A percentile compares a stretch with the other conserved stretches of the same genome.
These are phyloP conservation scores for Drosophila carrolli DNA, from an alignment of 1,140 invertebrate species.

Conservation along the genomic window DNA sequence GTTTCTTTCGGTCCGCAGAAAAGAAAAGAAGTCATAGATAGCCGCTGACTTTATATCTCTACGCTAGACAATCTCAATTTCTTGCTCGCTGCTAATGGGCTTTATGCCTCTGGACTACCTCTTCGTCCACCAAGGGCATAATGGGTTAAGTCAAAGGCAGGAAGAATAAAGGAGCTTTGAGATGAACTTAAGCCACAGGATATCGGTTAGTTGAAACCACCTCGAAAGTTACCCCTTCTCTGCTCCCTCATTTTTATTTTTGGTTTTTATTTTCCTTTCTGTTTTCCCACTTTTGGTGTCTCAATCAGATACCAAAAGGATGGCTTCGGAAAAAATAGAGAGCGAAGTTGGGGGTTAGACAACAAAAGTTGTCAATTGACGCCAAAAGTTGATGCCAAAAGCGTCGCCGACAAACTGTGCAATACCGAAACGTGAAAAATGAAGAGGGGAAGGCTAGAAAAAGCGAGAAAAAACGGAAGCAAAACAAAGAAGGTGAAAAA, in stretches of 20 bases:
- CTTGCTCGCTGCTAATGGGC: slow-evolving; percentile 47
- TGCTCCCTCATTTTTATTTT: slow-evolving; percentile 6
- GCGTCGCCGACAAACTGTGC: slow-evolving; percentile 40
- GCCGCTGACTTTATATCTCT: slow-evolving; percentile 15
- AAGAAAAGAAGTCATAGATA: slow-evolving; percentile 20
- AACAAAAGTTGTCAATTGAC: slow-evolving; percentile 81
- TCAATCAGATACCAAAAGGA: slow-evolving; percentile 73
- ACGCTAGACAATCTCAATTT: slow-evolving; percentile 60
- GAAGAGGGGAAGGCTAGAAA: slow-evolving; percentile 1
- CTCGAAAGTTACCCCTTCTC: slow-evolving; percentile 12
- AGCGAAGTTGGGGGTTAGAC: slow-evolving; percentile 23
- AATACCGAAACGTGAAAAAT: slow-evolving; percentile 38
- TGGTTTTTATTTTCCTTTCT: slow-evolving; percentile 27
- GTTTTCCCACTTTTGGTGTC: slow-evolving; percentile 65
- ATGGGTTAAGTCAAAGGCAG: neutral
- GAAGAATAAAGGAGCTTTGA: neutral
- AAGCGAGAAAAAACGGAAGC: slow-evolving; percentile 24
- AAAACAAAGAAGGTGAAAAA: slow-evolving; percentile 70
- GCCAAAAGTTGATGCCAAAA: slow-evolving; percentile 76
- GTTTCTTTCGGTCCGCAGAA: slow-evolving; percentile 12
- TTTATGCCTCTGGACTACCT: slow-evolving; percentile 22
- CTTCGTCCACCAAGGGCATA: slow-evolving; percentile 4
- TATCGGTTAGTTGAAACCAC: slow-evolving; percentile 31
- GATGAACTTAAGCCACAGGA: slow-evolving; percentile 17
- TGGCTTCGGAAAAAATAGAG: slow-evolving; percentile 31